Conservation (phyloP, 2,888 invertebrate genomes). For the Leucophenga maculata region DNA sequence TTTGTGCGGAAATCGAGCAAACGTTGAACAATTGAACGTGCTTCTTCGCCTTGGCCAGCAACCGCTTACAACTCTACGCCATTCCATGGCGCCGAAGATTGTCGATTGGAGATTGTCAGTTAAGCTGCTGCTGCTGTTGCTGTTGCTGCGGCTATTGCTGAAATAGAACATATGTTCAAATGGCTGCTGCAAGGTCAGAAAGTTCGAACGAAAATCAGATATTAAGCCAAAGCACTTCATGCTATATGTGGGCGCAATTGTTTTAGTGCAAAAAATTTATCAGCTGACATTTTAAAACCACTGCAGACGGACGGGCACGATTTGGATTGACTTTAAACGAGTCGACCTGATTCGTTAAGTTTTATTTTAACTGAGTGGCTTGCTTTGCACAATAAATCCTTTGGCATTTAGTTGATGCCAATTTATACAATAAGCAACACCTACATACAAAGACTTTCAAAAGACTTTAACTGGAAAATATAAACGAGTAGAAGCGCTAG, state of each 20-base stretch:
- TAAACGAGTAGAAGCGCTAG: too few relatives aligned
- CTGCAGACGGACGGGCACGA: not conserved
- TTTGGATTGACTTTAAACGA: not conserved
- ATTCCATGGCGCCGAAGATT: not conserved
- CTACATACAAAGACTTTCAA: too few relatives aligned
- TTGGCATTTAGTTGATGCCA: conserved; percentile 12
- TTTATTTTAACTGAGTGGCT: not conserved
- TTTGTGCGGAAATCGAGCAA: conserved; percentile 9
- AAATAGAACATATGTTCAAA: not conserved
- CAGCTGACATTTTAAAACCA: conserved; percentile 21
- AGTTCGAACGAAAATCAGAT: not conserved
- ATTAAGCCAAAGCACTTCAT: not conserved
- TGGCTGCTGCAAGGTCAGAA: not conserved
- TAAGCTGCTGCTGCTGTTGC: not conserved
- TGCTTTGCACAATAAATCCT: conserved; percentile 4
- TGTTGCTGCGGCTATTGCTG: not conserved
- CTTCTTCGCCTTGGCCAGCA: too few relatives aligned
- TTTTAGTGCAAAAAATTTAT: conserved; percentile 5
- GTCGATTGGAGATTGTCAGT: not conserved
- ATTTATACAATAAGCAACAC: not conserved
- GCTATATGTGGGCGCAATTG: conserved; percentile 14
- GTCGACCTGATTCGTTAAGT: not conserved
- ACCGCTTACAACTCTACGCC: not conserved
- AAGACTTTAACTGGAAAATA: too few relatives aligned
- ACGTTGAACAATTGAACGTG: not conserved